Conservation (phyloP, 2,888 invertebrate genomes). For the Heliconius aoede region DNA sequence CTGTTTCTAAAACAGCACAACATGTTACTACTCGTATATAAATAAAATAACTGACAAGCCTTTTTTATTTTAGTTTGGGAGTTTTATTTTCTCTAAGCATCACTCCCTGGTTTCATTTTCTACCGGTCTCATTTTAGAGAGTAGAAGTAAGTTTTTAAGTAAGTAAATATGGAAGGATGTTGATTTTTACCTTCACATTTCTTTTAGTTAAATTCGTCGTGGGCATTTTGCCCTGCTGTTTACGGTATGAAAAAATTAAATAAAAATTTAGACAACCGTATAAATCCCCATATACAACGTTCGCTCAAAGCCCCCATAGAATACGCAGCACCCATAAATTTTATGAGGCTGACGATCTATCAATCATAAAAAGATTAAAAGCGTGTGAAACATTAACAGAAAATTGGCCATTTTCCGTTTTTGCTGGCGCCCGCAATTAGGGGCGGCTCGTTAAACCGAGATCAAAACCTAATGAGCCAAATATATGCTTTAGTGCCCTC, state of each 20-base stretch:
- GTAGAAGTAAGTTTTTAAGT: too few species aligned
- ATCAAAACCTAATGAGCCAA: slow-evolving; percentile 79
- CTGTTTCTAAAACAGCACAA: too few species aligned
- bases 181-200: background rate
- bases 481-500: slow-evolving; percentile 74
- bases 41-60: too few species aligned
- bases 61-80: background rate
- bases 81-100: background rate
- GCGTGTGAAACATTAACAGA: slow-evolving; percentile 31
- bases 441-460: slow-evolving; percentile 74
- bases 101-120: background rate
- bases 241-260: too few species aligned
- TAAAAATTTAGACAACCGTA: background rate
- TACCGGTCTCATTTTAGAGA: background rate
- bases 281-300: background rate
- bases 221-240: too few species aligned
- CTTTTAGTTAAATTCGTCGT: background rate
- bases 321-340: slow-evolving; percentile 17
- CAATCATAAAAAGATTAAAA: slow-evolving; percentile 27
- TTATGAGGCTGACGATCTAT: slow-evolving; percentile 2
- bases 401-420: slow-evolving; percentile 40
- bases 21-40: too few species aligned
- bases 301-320: background rate
- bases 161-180: background rate
- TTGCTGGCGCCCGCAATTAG: slow-evolving; percentile 68